Evolutionary conservation across 2,888 invertebrate genomes (phyloP), one percentile per base, ranked within the genome.

Genomic region (Muscina levida): DNA sequence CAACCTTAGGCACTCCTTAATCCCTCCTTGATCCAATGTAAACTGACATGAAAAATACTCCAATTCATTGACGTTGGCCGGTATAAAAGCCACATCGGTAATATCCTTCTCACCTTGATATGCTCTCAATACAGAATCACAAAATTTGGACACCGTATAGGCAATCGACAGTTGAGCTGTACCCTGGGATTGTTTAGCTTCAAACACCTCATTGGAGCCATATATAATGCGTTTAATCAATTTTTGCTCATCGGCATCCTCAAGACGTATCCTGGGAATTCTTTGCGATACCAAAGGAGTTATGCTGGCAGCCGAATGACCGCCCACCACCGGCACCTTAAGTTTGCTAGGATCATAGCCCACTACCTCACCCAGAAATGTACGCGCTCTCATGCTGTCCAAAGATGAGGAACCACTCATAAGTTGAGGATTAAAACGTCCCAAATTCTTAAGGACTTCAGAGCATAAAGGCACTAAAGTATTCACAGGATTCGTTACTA

Each of bases 151-250:
- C 78, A 97, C 98, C n/a, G 98, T 98, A 89, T 94, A 97, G 0
- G 98, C 98, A 98, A 98, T 98, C 2, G 98, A 98, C 15, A 99
- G 93, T 1, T 98, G 98, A 15, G 98, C 98, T 0, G 98, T 98
- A 51, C 98, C 98, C 26, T 97, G 95, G 79, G 98, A 98, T 42
- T 97, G 98, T 92, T 99, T 99, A 5, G 98, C 98, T 92, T 88
- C 93, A 94, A 91, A 84, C 78, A 93, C 93, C 92, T 98, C 98
- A 26, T 97, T 98, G 72, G 98, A 99, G 72, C 98, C 99, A 89
- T 98, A 97, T 92, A 98, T 98, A 86, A 99, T 98, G 88, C 98
- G 94, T 84, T 59, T 11, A 42, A 8, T 37, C 1, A 75, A 5
- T 10, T 59, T 15, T 26, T 68, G n/a, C 1, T 39, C 17, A 0